Conservation (phyloP, 2,888 invertebrate genomes). For the Coelopa pilipes region DNA sequence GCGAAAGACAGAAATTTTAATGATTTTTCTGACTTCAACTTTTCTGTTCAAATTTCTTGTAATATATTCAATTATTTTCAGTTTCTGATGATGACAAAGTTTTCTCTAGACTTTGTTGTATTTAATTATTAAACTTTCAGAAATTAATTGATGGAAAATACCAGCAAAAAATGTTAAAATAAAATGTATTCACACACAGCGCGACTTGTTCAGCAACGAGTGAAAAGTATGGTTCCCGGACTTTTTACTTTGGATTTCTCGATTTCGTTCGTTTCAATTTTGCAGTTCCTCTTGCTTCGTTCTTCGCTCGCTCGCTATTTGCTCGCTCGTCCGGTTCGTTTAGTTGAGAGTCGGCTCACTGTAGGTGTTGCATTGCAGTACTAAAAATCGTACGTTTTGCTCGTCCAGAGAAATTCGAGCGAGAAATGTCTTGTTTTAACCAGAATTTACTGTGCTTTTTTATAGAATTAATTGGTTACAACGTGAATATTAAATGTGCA, state of each 20-base stretch:
- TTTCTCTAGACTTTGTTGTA: not conserved
- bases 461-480: too few relatives aligned
- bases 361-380: conserved; percentile 39
- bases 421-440: not conserved
- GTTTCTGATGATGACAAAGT: not conserved
- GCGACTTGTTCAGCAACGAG: conserved; percentile 41
- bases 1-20: conserved; percentile 52
- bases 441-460: too few relatives aligned
- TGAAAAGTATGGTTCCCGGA: conserved; percentile 47
- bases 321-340: conserved; percentile 37
- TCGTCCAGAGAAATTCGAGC: not conserved
- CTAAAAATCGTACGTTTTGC: conserved; percentile 6
- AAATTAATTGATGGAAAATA: conserved; percentile 38
- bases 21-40: conserved; percentile 46
- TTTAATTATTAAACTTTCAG: conserved; percentile 11
- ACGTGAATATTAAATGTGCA: too few relatives aligned
- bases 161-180: conserved; percentile 35
- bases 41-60: conserved; percentile 30
- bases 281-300: conserved; percentile 31
- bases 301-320: conserved; percentile 20
- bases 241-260: conserved; percentile 50
- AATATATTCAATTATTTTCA: conserved; percentile 5
- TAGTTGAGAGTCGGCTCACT: conserved; percentile 24
- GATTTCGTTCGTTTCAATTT: conserved; percentile 41
- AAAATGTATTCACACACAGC: conserved; percentile 36